phyloP scores from a whole-genome alignment of 1,140 invertebrate species.

The Geopemphigus sp. region DNA sequence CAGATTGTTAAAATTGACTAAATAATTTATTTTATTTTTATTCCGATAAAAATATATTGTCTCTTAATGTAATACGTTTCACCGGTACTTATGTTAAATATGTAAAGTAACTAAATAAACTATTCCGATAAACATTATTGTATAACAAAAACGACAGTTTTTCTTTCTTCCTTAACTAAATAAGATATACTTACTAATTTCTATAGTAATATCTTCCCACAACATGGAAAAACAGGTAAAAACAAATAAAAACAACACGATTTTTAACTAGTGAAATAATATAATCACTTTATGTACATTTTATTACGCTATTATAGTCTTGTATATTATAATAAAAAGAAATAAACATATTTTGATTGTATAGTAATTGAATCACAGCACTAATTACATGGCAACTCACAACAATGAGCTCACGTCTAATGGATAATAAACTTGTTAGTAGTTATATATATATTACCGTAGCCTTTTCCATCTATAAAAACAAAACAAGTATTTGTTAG shows the following conservation, averaged over 20 bases:
- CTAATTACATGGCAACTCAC: slow-evolving; percentile 41
- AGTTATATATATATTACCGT: neutral
- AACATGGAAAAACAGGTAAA: too few relatives aligned
- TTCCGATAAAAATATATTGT: too few relatives aligned
- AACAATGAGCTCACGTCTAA: slow-evolving; percentile 25
- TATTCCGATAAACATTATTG: too few relatives aligned
- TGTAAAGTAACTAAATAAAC: too few relatives aligned
- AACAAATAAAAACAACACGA: neutral
- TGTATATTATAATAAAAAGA: neutral
- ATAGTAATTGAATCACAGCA: slow-evolving; percentile 40
- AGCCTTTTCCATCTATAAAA: slow-evolving; percentile 34
- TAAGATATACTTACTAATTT: too few relatives aligned
- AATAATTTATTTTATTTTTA: too few relatives aligned
- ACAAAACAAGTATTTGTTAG: neutral
- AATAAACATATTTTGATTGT: slow-evolving; percentile 46
- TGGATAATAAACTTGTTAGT: neutral
- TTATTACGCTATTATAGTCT: neutral
- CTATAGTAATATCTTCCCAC: too few relatives aligned
- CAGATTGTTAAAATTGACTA: too few relatives aligned
- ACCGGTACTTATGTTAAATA: too few relatives aligned
- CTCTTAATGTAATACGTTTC: too few relatives aligned
- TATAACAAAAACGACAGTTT: too few relatives aligned
- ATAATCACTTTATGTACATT: slow-evolving; percentile 19
- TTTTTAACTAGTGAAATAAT: neutral
- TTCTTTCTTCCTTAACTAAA: too few relatives aligned